Base-by-base conservation (phyloP, 2,888 invertebrate genomes). In the Rhingia rostrata region DNA sequence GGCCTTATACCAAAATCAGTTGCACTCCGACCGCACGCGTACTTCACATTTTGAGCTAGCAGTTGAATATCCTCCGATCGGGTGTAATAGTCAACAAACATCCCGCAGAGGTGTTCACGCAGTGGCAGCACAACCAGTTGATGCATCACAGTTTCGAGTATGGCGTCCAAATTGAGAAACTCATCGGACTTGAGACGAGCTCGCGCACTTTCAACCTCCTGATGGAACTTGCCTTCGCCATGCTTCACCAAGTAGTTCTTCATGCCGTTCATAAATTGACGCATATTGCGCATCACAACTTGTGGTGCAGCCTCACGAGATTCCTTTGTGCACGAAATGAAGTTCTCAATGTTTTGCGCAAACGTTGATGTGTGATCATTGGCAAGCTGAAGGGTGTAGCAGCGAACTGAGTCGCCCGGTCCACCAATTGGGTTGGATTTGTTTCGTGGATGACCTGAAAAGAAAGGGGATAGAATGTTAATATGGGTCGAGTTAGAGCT, bases 261-360 rank as follows among this genome's bases (percentile, higher is more conserved):
- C 95, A 99, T 98, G 72, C 98, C 99, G 12, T 97, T 98, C 97
- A 99, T 98, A 90, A 99, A 99, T 91, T 98, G 98, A 0, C 98
- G 94, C 93, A 98, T 96, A 89, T 97, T 97, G 80, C 96, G 93
- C 96, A 97, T 96, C 86, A 96, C 96, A 74, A 97, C 93, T 91
- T 96, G 96, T 0, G 98, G 98, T 88, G 95, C 96, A 35, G 94
- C 95, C 90, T 98, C 98, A 86, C 96, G 95, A 10, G 97, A 97
- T 89, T 98, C 98, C 87, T 95, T 93, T 6, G 98, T 98, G 91
- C 98, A 98, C 63, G 96, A 95, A 84, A 98, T 97, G 91, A 98
- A 98, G 92, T 98, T 96, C 91, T 97, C 96, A 78, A 98, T 96
- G 89, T 97, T 97, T 91, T 96, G 96, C 45, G 97, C 97, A 90